These are phyloP conservation scores for Meriones psammophilus DNA, from an alignment of 2,797 vertebrate species.

Conservation along the genomic window DNA sequence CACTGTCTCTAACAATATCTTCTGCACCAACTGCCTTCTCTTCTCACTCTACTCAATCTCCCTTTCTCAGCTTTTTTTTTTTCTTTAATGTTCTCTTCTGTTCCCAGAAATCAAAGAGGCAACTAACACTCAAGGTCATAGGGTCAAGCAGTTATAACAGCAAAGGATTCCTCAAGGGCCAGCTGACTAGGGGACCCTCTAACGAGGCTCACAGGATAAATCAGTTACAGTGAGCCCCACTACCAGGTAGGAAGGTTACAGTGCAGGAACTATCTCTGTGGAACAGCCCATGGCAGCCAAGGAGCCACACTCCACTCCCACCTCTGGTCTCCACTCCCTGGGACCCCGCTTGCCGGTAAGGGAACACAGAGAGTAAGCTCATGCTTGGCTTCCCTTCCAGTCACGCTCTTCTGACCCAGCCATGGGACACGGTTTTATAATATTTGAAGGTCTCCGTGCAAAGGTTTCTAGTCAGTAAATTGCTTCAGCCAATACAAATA, in stretches of 20 bases:
- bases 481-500: constrained; percentile 43
- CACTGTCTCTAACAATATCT: too few species aligned
- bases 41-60: too few species aligned
- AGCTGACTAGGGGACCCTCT: too few species aligned
- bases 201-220: too few species aligned
- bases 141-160: too few species aligned
- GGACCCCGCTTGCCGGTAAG: neutral
- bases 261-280: neutral
- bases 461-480: constrained; percentile 6
- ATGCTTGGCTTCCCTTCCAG: neutral
- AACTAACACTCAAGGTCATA: too few species aligned
- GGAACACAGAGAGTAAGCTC: neutral
- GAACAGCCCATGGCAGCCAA: neutral
- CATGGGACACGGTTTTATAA: neutral
- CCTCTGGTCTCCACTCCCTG: neutral
- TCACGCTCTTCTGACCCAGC: neutral
- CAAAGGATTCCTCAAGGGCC: too few species aligned
- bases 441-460: neutral
- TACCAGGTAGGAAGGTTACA: neutral
- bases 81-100: too few species aligned
- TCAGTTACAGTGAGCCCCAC: neutral
- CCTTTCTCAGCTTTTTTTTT: too few species aligned
- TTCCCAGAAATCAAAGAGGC: too few species aligned
- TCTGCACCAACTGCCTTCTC: too few species aligned
- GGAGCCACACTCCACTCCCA: neutral